Base-by-base conservation (phyloP, 2,888 invertebrate species). In the Pterostichus madidus region DNA sequence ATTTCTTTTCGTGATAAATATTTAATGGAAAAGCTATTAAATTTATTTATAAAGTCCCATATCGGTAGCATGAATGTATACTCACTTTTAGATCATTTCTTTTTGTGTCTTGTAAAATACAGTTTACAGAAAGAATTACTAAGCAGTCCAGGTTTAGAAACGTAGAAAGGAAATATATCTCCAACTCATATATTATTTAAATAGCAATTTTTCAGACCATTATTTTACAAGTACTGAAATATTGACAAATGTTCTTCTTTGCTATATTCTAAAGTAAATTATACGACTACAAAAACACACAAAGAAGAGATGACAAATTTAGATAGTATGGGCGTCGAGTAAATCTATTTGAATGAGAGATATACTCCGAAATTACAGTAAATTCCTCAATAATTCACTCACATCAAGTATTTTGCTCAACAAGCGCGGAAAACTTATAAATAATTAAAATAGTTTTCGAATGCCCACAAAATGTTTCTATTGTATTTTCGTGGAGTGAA, bases 221-320 rank as follows among this genome's bases (percentile, higher is more conserved):
- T 64, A 64, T 64, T 64, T 35, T 13, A 64, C 64, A 64, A 35
- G 35, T 32, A n/a, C 35, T 71, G 71, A 71, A 71, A 71, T 46
- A 71, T 71, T 71, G 71, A 71, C 71, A n/a, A 71, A 71, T 71
- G 71, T 44, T 59, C 59, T 17, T 11, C 13, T 59, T 59, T 17
- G 17, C 71, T 15, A 71, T 64, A 64, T 64, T 64, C 64, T 32
- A n/a, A 64, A 35, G 46, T 71, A 49, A 71, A 46, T 46, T 44
- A 71, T 24, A 49, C 4, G 44, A 49, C 24, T 8, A 32, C 35
- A 68, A 46, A 71, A 71, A 46, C 39, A 71, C 10, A n/a, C 44
- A 68, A 68, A 68, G 68, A 68, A 44, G 71, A 46, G 71, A 71
- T 71, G 71, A 71, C 71, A 71, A 46, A 71, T 71, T 71, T 71